Base-by-base conservation (phyloP, 2,113 vertebrate genomes). In the Pteronura brasiliensis region DNA sequence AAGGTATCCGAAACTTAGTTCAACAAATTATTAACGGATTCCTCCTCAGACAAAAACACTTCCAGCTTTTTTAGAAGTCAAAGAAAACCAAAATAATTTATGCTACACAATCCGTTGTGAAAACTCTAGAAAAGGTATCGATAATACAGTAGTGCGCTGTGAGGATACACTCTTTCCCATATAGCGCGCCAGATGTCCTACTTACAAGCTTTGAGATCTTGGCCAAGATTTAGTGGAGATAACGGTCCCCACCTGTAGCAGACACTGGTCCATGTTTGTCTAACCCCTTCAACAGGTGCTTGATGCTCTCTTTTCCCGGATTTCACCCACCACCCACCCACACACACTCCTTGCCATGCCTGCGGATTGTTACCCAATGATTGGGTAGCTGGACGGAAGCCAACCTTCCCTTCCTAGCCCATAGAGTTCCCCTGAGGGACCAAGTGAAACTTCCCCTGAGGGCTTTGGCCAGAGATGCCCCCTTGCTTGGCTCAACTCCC, bases 221-320 rank as follows among this genome's bases (percentile, higher is more conserved):
- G 13, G 84, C 63, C 52, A 67, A 95, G 77, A 86, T 29, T 47
- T 14, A 0, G 17, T 81, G 80, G 49, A 39, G 47, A 31, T 44
- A 20, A 90, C 0, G 55, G 27, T 6, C 31, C 7, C 12, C 23
- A 12, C 59, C 69, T 47, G 17, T 1, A 61, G 29, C n/a, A 81
- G 77, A 76, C 0, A 25, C 3, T 1, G 7, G 42, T 76, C 0
- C 0, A 10, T 7, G 5, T 39, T 76, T 69, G 12, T 29, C 65
- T 63, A 14, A 21, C 11, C 7, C n/a, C 44, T n/a, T 65, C 14
- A 17, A 61, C 63, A 44, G 55, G 34, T 6, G 36, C 17, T 20
- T 23, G 27, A 20, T 27, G 15, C 27, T n/a, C 47, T 81, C 47
- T 76, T 52, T 86, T 27, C 36, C 7, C 8, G 63, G 80, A n/a